Evolutionary conservation across 2,797 vertebrate species (phyloP).

Genomic region (Thaleichthys pacificus): DNA sequence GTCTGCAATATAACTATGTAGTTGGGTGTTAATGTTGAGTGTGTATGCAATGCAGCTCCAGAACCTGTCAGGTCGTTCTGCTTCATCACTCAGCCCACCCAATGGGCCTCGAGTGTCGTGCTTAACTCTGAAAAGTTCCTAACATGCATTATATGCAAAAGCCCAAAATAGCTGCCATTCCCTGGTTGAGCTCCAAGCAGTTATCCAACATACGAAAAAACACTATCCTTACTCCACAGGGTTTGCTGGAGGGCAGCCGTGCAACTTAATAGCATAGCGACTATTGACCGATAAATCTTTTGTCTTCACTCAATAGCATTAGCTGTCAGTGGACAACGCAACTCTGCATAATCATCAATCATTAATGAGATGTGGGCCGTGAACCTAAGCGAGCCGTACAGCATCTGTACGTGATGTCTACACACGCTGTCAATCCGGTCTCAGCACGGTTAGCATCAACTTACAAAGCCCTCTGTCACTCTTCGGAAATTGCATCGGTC

Average conservation of each 20-base stretch:
- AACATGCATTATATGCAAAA: not conserved
- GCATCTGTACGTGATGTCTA: constrained; percentile 63
- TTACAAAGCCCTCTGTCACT: constrained; percentile 47
- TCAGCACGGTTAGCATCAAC: constrained; percentile 41
- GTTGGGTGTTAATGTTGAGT: not conserved
- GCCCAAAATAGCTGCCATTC: constrained; percentile 2
- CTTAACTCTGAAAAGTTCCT: not conserved
- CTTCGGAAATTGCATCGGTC: constrained; percentile 43
- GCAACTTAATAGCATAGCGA: constrained; percentile 35
- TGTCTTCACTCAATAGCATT: constrained; percentile 35
- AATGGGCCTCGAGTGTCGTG: not conserved
- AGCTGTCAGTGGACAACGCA: constrained; percentile 40
- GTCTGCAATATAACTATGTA: not conserved
- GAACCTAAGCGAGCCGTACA: constrained; percentile 51
- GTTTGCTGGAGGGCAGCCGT: constrained; percentile 21
- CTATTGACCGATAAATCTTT: constrained; percentile 41
- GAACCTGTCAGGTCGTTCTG: not conserved
- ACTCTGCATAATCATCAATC: constrained; percentile 56
- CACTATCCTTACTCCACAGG: constrained; percentile 10
- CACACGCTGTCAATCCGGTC: constrained; percentile 53
- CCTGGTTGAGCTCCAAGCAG: not conserved
- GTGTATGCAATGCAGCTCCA: no score
- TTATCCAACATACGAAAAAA: constrained; percentile 19
- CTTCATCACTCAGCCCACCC: not conserved
- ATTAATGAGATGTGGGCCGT: constrained; percentile 59